phyloP scores from a whole-genome alignment of 2,888 invertebrate species.

The Spilarctia lutea region DNA sequence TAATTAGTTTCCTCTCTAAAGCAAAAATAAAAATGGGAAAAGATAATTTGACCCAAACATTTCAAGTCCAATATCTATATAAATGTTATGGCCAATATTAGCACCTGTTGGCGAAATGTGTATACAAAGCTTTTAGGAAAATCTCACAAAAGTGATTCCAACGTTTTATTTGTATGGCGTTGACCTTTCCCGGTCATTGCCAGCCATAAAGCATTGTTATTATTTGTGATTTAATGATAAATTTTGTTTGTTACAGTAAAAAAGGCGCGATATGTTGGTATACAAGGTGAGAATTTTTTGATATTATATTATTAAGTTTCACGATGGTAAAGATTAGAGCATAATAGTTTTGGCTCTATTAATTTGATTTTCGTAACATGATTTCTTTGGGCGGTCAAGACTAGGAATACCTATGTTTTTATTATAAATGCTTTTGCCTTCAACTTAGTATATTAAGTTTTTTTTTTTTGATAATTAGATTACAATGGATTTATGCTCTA shows the following conservation, averaged over 20 bases:
- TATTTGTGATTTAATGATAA: slow-evolving; percentile 26
- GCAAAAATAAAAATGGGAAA: background rate
- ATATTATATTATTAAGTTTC: slow-evolving; percentile 1
- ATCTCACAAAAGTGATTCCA: slow-evolving; percentile 12
- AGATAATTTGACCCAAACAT: no score
- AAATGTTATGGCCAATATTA: background rate
- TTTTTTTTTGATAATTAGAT: background rate
- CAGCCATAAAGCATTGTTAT: slow-evolving; percentile 17
- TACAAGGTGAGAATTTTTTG: slow-evolving; percentile 89
- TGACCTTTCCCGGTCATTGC: slow-evolving; percentile 23
- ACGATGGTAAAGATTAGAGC: background rate
- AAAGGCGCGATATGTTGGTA: slow-evolving; percentile 94
- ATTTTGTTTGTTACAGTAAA: slow-evolving; percentile 92
- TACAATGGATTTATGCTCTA: no score
- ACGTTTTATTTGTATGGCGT: slow-evolving; percentile 16
- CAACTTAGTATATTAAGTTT: background rate
- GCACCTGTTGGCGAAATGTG: background rate
- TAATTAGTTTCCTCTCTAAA: background rate
- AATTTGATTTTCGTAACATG: background rate
- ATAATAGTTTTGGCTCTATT: background rate
- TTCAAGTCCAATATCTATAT: background rate
- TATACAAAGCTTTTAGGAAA: background rate
- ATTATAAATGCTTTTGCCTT: background rate
- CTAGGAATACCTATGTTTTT: background rate
- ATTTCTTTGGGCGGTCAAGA: background rate